A percentile compares a stretch with the other conserved stretches of the same genome.
Conservation (phyloP, 2,797 vertebrate genomes). For the Ciconia nigra region DNA sequence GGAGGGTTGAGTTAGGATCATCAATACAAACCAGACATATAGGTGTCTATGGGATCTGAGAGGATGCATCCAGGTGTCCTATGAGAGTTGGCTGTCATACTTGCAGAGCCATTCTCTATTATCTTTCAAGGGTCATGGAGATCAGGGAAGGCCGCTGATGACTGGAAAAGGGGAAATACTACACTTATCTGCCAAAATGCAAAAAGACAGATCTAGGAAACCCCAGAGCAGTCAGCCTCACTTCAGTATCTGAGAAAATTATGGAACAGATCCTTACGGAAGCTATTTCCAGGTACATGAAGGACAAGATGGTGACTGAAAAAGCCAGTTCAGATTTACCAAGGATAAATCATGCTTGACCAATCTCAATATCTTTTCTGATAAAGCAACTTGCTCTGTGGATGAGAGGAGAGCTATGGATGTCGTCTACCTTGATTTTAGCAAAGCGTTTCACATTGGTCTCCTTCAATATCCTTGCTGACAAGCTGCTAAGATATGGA, state of each 20-base stretch:
- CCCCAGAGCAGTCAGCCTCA: background rate
- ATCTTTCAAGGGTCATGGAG: background rate
- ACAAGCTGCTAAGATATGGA: background rate
- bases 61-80: background rate
- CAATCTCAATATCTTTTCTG: background rate
- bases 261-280: background rate
- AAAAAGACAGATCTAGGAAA: background rate
- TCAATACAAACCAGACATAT: background rate
- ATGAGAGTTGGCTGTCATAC: background rate
- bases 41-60: background rate
- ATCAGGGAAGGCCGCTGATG: background rate
- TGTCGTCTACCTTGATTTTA: background rate
- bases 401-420: background rate
- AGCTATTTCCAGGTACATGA: background rate
- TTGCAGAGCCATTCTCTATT: background rate
- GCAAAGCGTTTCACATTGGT: rapidly evolving
- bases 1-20: background rate
- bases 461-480: background rate
- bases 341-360: background rate
- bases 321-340: background rate
- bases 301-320: background rate
- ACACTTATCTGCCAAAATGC: background rate
- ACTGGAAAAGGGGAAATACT: background rate
- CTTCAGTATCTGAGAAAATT: background rate
- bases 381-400: background rate